Base-by-base conservation (phyloP, 2,113 vertebrate species). In the Cariama cristata region DNA sequence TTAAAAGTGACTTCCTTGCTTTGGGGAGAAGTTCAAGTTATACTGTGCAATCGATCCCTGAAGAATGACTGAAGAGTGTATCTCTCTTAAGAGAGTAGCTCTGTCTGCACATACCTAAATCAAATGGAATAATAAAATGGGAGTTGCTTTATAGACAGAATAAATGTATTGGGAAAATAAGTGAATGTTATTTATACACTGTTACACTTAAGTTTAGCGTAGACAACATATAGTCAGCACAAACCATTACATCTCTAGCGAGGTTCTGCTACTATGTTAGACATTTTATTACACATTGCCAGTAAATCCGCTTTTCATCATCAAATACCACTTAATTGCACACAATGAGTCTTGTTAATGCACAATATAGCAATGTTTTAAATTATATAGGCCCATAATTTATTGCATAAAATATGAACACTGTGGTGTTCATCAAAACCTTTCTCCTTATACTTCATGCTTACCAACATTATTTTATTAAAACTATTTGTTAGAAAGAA, bases 291-390 rank as follows among this genome's bases (percentile, higher is more conserved):
- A 58, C 42, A 85, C 40, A 15, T 55, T 1, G 2, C 22, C 56
- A 82, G 40, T 93, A 87, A 87, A 95, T 38, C 73, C 87, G 63
- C 27, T 92, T 96, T 94, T 94, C 42, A 58, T 89, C 76, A 85
- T 35, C 91, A 93, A 85, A 81, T 89, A 35, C 40, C 42, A 83
- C 47, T 50, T 91, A 89, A 93, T n/a, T 93, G 42, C 16, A 59
- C 58, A 55, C 2, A 87, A 44, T 38, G 0, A 89, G 27, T 38
- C 64, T 66, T 69, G 72, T 28, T 68, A 88, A 73, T 66, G 66
- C 45, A 82, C 32, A 33, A 47, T 73, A 82, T 69, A 85, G 26
- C 6, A 64, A 50, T 40, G 15, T 79, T 94, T 95, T 82, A 87
- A 89, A 96, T 81, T 73, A 64, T 47, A 73, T 26, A 49, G 30